Conservation (phyloP, 2,797 vertebrate genomes). For the Psittacula echo region DNA sequence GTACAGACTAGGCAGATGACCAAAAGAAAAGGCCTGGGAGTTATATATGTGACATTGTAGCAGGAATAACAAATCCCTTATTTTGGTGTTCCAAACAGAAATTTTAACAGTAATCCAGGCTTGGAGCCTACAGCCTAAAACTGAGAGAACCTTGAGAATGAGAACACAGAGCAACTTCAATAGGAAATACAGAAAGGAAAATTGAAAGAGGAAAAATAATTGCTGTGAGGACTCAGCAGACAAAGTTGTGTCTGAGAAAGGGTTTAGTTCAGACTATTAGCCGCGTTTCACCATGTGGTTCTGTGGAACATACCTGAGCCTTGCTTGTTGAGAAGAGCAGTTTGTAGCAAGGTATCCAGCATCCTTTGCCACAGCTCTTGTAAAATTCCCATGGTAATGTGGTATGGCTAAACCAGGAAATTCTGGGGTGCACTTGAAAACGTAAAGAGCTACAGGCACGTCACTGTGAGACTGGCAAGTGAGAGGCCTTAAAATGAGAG, state of each 20-base stretch:
- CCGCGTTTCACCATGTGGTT: background rate
- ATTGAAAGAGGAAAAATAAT: background rate
- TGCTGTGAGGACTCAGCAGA: background rate
- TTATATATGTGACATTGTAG: background rate
- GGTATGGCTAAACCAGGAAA: background rate
- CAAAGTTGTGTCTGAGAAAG: background rate
- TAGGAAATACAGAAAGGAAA: background rate
- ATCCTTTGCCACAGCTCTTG: background rate
- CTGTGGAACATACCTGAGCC: background rate
- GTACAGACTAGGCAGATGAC: background rate
- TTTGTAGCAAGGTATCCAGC: background rate
- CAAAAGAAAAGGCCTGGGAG: background rate
- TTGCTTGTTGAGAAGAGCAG: background rate
- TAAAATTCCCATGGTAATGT: background rate
- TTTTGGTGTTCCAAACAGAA: background rate
- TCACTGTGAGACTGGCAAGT: background rate
- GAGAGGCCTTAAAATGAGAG: background rate
- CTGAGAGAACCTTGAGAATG: background rate
- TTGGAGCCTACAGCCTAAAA: background rate
- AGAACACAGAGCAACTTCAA: background rate
- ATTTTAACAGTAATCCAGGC: background rate
- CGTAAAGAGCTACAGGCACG: background rate
- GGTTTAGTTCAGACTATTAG: background rate
- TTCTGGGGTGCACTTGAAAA: background rate
- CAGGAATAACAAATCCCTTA: background rate